Percentiles rank a stretch among this genome's conserved stretches.
Conservation (phyloP, 2,113 vertebrate species). For the Sorex fumeus region DNA sequence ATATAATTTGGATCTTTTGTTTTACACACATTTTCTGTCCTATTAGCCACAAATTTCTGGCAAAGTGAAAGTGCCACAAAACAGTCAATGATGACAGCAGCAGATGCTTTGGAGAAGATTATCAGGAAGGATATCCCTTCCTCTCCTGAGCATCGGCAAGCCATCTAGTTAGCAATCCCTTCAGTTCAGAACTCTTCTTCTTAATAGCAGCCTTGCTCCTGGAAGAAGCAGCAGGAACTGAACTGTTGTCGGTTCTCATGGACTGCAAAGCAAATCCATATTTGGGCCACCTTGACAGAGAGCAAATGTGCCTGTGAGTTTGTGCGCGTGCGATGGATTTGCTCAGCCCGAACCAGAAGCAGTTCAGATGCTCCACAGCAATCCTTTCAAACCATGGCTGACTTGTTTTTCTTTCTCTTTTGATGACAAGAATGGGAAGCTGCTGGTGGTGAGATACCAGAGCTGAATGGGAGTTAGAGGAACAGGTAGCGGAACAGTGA, state of each 20-base stretch:
- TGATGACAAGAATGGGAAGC: background rate
- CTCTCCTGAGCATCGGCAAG: constrained; percentile 37
- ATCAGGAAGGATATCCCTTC: constrained; percentile 38
- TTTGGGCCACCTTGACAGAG: background rate
- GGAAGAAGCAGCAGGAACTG: background rate
- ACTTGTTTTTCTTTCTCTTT: background rate
- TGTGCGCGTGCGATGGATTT: background rate
- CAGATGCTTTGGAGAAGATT: constrained; percentile 30
- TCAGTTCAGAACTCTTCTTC: constrained; percentile 47
- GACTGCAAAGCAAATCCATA: background rate
- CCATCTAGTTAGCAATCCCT: constrained; percentile 37
- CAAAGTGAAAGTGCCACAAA: constrained; percentile 26
- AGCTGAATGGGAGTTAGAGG: rapidly evolving
- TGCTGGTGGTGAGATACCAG: background rate
- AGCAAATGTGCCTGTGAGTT: background rate
- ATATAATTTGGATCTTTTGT: background rate
- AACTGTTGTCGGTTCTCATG: constrained; percentile 3
- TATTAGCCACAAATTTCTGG: constrained; percentile 51
- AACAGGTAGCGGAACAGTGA: too few species aligned
- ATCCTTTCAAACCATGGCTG: background rate
- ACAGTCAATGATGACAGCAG: constrained; percentile 19
- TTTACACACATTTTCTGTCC: constrained; percentile 54
- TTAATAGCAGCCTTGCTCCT: background rate
- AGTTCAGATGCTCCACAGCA: background rate
- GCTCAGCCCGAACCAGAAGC: background rate